phyloP scores from a whole-genome alignment of 2,113 vertebrate species.

The Arenaria interpres region DNA sequence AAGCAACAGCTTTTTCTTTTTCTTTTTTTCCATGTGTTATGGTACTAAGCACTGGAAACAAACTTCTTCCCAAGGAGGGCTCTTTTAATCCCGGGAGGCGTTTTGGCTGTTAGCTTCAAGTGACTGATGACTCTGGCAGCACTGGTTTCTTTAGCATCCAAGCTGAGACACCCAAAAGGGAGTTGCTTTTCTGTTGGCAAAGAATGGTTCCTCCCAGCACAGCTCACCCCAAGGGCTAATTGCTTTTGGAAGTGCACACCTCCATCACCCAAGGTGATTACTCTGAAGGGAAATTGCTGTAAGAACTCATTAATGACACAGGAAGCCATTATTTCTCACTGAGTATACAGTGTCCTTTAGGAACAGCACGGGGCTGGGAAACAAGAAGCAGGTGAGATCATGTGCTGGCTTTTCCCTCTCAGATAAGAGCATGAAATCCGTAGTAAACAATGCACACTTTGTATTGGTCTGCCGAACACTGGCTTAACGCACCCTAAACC shows the following conservation, averaged over 20 bases:
- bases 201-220: neutral
- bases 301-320: neutral
- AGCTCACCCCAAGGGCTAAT: neutral
- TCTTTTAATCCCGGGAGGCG: neutral
- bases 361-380: neutral
- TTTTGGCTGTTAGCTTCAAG: neutral
- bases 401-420: neutral
- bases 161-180: neutral
- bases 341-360: neutral
- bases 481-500: neutral
- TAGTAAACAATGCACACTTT: neutral
- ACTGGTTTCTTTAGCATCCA: neutral
- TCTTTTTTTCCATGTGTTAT: neutral
- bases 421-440: neutral
- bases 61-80: neutral
- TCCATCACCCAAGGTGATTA: neutral
- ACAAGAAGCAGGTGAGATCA: neutral
- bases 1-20: neutral
- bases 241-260: neutral
- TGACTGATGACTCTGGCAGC: neutral
- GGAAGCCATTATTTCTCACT: neutral
- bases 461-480: accelerated
- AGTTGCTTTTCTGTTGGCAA: neutral
- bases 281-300: neutral
- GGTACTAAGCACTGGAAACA: neutral